Conservation (phyloP, 2,797 vertebrate genomes). For the Eulemur coronatus region DNA sequence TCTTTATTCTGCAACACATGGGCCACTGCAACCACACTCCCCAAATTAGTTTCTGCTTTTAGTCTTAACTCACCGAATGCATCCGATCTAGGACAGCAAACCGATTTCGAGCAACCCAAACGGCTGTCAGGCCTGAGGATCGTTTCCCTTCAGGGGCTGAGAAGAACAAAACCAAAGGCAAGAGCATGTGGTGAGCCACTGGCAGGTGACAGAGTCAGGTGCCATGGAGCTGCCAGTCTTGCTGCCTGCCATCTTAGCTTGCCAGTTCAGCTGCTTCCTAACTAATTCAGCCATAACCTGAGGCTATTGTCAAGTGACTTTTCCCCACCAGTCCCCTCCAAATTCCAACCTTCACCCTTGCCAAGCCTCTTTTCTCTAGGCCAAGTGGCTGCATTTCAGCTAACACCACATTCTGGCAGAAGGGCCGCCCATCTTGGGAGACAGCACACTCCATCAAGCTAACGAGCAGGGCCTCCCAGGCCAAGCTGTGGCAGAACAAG, state of each 20-base stretch:
- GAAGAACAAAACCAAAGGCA: constrained; percentile 61
- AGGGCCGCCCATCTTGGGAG: constrained; percentile 63
- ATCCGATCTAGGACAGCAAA: constrained; percentile 97
- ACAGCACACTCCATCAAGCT: constrained; percentile 80
- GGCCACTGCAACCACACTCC: background rate
- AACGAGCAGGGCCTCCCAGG: constrained; percentile 77
- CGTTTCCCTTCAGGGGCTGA: constrained; percentile 97
- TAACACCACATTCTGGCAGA: constrained; percentile 68
- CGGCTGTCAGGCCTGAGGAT: constrained; percentile 96
- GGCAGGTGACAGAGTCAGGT: constrained; percentile 71
- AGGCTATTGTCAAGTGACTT: constrained; percentile 72
- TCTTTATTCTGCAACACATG: background rate
- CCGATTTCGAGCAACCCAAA: constrained; percentile 98
- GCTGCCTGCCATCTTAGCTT: constrained; percentile 68
- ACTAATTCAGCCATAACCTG: constrained; percentile 76
- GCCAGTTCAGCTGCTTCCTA: constrained; percentile 74
- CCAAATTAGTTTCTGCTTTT: background rate
- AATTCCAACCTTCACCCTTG: constrained; percentile 64
- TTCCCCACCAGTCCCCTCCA: constrained; percentile 46
- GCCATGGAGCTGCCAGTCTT: constrained; percentile 65
- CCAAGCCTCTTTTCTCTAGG: constrained; percentile 74
- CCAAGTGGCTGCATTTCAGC: constrained; percentile 70
- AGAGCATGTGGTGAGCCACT: constrained; percentile 62
- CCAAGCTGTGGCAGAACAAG: constrained; percentile 73
- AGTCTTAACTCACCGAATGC: constrained; percentile 92